Evolutionary conservation across 2,113 vertebrate species (phyloP).

Genomic region (Crotalus horridus): DNA sequence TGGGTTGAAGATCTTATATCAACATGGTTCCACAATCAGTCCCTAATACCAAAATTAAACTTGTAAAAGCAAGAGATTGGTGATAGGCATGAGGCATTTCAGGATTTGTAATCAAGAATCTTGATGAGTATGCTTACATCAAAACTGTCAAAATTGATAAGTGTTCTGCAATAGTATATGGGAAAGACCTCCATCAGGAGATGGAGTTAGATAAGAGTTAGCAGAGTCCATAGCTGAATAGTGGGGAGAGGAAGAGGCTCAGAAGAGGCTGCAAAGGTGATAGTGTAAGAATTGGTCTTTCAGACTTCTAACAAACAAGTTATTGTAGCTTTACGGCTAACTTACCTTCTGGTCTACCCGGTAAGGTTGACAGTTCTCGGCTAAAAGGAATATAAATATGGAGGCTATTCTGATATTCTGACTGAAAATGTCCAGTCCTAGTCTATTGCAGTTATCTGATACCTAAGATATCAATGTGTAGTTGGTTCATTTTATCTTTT

Average conservation of each 20-base stretch:
- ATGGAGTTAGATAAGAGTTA: neutral
- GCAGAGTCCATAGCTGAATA: neutral
- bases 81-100: conserved; percentile 64
- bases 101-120: conserved; percentile 37
- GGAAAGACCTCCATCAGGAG: neutral
- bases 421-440: neutral
- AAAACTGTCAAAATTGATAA: conserved; percentile 28
- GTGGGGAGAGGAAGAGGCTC: neutral
- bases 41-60: conserved; percentile 73
- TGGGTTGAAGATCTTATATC: conserved; percentile 78
- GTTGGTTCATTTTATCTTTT: neutral
- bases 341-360: neutral
- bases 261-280: neutral
- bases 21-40: conserved; percentile 73
- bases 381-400: conserved; percentile 22
- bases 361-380: neutral
- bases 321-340: neutral
- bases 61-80: conserved; percentile 71
- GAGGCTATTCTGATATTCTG: neutral
- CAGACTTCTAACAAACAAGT: neutral
- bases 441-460: neutral
- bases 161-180: neutral
- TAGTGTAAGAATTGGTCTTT: neutral
- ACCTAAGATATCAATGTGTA: neutral
- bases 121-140: neutral